A percentile compares a stretch with the other conserved stretches of the same genome.
These are phyloP conservation scores for Dallia pectoralis DNA, from an alignment of 2,797 vertebrate species.

Conservation along the genomic window DNA sequence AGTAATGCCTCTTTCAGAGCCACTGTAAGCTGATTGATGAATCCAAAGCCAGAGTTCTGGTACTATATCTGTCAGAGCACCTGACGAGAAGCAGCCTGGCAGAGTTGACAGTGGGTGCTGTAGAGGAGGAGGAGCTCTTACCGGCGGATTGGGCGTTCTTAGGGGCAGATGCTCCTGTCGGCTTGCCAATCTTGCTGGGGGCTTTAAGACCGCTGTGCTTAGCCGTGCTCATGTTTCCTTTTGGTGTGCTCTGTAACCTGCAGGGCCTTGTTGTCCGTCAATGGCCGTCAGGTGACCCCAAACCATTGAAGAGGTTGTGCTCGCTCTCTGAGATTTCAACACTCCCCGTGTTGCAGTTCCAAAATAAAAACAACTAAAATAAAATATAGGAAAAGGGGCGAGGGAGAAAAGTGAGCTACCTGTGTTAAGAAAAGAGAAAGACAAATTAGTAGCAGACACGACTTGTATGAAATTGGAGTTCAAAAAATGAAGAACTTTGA, in stretches of 20 bases:
- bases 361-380: constrained; percentile 22
- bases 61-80: neutral
- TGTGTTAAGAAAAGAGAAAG: constrained; percentile 50
- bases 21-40: constrained; percentile 10
- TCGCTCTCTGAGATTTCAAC: constrained; percentile 24
- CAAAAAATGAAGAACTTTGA: too few species aligned
- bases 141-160: constrained; percentile 71
- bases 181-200: constrained; percentile 88
- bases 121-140: constrained; percentile 32
- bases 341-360: constrained; percentile 18
- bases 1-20: constrained; percentile 10
- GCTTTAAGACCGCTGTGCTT: constrained; percentile 93
- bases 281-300: constrained; percentile 70
- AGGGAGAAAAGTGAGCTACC: constrained; percentile 45
- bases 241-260: constrained; percentile 44
- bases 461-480: neutral
- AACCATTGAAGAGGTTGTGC: constrained; percentile 78
- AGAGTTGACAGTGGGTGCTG: neutral
- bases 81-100: neutral
- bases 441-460: constrained; percentile 10
- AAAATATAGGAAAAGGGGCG: constrained; percentile 51
- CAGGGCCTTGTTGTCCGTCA: constrained; percentile 52
- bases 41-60: constrained; percentile 8
- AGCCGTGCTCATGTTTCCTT: constrained; percentile 86
- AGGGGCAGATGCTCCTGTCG: constrained; percentile 71